Evolutionary conservation across 2,113 vertebrate species (phyloP).

Genomic region (Bos taurus): ARS-UCD2.0 NC_037330.1:17170001-17170500

Average conservation of each 20-base stretch:
- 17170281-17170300: neutral
- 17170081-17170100: neutral
- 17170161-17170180: neutral
- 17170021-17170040: neutral
- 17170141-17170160: neutral
- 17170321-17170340: neutral
- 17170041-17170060: neutral
- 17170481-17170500: neutral
- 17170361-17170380: neutral
- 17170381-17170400: neutral
- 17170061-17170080: neutral
- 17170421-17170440: slow-evolving; percentile 10
- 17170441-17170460: neutral
- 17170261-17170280: neutral
- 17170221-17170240: neutral
- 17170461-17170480: neutral
- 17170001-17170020: neutral
- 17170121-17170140: neutral
- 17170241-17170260: neutral
- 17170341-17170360: neutral
- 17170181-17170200: neutral
- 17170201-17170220: neutral
- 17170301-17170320: neutral
- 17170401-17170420: slow-evolving; percentile 34
- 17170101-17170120: neutral